These are phyloP conservation scores for Trididemnum clinides DNA, from an alignment of 23 tunicate species.

Conservation along the genomic window DNA sequence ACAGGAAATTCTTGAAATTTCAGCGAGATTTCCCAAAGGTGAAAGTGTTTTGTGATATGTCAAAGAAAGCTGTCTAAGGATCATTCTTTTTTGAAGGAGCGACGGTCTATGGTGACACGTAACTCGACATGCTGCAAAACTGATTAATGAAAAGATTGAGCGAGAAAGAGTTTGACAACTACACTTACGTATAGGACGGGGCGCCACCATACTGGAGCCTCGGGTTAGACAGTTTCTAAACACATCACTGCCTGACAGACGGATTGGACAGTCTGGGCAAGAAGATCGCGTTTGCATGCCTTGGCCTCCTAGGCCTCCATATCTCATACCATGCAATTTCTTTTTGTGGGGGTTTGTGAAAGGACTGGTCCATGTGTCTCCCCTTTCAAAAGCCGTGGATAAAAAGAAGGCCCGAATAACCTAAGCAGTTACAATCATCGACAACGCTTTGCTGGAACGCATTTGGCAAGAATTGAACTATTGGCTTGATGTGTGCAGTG, in stretches of 20 bases:
- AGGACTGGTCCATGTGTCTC: no score
- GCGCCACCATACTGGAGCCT: slow-evolving; percentile 8
- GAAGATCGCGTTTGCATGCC: slow-evolving; percentile 5
- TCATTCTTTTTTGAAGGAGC: background rate
- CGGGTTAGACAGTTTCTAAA: slow-evolving; percentile 1
- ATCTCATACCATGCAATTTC: background rate
- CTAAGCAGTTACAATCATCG: background rate
- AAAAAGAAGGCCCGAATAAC: slow-evolving; percentile 4
- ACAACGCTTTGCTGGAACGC: no score
- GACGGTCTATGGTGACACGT: background rate
- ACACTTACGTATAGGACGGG: background rate
- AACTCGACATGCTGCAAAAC: background rate
- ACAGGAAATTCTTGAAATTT: no score
- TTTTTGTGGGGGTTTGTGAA: no score
- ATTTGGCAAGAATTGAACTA: no score
- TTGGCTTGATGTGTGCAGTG: no score
- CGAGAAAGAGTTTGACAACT: background rate
- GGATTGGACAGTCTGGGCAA: slow-evolving; percentile 6
- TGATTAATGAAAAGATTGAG: background rate
- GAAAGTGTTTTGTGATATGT: background rate
- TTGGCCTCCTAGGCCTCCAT: background rate
- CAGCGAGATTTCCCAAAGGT: no score
- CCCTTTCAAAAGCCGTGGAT: background rate
- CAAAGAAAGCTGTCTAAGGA: background rate
- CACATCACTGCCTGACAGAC: slow-evolving; percentile 5